phyloP scores from a whole-genome alignment of 1,140 invertebrate species.

The Aplysia californica region DNA sequence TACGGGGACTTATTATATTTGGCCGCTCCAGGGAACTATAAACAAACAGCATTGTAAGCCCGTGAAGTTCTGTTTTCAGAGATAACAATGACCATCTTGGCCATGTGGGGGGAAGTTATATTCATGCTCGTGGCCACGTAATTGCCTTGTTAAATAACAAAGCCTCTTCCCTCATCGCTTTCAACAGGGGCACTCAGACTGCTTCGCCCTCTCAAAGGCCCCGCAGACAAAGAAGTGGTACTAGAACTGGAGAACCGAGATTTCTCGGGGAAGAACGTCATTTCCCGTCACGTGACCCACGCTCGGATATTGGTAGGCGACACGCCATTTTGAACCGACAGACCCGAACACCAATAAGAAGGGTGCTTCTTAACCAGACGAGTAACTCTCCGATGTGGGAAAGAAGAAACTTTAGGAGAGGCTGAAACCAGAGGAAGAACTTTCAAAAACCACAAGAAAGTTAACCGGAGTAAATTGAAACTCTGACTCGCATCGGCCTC shows the following conservation, averaged over 20 bases:
- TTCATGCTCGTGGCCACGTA: neutral
- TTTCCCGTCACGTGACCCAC: constrained; percentile 42
- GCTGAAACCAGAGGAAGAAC: too few species aligned
- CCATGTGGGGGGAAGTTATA: neutral
- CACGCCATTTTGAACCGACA: too few species aligned
- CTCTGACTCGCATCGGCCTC: too few species aligned
- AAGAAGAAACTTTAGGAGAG: too few species aligned
- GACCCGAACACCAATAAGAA: too few species aligned
- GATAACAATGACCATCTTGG: neutral
- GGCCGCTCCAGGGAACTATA: too few species aligned
- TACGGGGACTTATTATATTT: too few species aligned
- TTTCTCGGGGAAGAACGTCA: constrained; percentile 20
- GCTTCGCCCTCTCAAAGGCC: constrained; percentile 52
- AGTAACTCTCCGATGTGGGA: too few species aligned
- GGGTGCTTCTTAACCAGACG: too few species aligned
- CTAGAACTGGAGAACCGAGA: constrained; percentile 44
- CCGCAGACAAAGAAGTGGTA: constrained; percentile 35
- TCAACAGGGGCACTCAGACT: constrained; percentile 20
- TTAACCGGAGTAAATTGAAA: too few species aligned
- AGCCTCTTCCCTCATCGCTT: neutral
- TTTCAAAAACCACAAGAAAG: too few species aligned
- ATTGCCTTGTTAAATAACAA: neutral
- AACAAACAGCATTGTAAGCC: constrained; percentile 39
- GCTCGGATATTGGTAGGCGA: constrained; percentile 1
- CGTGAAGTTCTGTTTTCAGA: neutral